Base-by-base conservation (phyloP, 2,888 invertebrate genomes). In the Toxonevra muliebris region DNA sequence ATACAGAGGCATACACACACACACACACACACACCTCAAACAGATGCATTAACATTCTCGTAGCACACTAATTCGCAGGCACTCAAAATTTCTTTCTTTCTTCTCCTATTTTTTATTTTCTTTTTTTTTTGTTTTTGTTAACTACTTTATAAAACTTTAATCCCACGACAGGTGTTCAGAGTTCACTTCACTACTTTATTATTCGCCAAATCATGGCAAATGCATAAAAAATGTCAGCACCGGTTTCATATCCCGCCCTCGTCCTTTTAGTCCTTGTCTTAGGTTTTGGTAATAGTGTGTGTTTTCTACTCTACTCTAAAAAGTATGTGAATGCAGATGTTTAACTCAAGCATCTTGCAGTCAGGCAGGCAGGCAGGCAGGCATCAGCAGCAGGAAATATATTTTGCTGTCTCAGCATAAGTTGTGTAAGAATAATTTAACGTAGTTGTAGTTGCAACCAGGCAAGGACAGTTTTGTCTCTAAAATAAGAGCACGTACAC, bases 141-240 rank as follows among this genome's bases (percentile, higher is more conserved):
- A 30, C 30, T 30, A 30, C 30, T 30, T 30, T 41, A 52, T 59
- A 53, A 59, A 65, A 65, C 59, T 59, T 53, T 65, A 65, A 65
- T 65, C 65, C 64, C 52, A 42, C 30, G 41, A 65, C 65, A 65
- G 65, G 65, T 65, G 65, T 65, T 65, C 59, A 42, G 65, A 52
- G 15, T 52, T 20, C 52, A 30, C 30, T 40, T 19, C 52, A 50
- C 65, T 65, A 65, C 53, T 59, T 43, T 40, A 65, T 50, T 43
- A 59, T 59, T 58, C 58, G 17, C 40, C 57, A 15, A 59, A 58
- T 58, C 30, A 65, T 65, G 57, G 59, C 57, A 65, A 65, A 65
- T 65, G 48, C 65, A 65, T 65, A 48, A 15, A 50, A 65, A 65
- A 50, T 58, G 48, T 58, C 65, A 58, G 59, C 52, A 19, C 48